Conservation (phyloP, 2,888 invertebrate species). For the Pseudolycoriella hygida region DNA sequence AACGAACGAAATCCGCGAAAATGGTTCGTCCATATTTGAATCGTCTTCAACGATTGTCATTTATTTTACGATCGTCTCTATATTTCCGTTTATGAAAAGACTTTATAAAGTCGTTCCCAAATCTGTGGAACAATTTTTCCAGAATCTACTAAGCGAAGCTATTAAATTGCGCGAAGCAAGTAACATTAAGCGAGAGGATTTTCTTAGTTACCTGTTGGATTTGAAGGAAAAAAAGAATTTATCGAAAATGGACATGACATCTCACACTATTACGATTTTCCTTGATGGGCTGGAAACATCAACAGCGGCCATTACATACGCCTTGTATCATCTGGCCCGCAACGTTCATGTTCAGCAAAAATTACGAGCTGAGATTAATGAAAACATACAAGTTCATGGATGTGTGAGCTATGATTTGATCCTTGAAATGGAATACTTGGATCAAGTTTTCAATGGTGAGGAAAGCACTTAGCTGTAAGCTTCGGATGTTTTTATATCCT, state of each 20-base stretch:
- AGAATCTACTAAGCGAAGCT: slow-evolving; percentile 14
- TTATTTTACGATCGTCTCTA: slow-evolving; percentile 4
- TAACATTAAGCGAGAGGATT: slow-evolving; percentile 19
- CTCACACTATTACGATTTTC: slow-evolving; percentile 23
- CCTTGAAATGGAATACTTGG: slow-evolving; percentile 20
- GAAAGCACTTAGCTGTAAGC: too few relatives aligned
- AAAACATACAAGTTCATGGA: slow-evolving; percentile 10
- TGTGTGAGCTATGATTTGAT: slow-evolving; percentile 19
- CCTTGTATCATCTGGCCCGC: slow-evolving; percentile 13
- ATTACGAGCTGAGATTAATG: slow-evolving; percentile 17
- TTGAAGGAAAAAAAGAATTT: slow-evolving; percentile 19
- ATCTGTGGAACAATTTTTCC: slow-evolving; percentile 4
- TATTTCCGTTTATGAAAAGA: slow-evolving; percentile 12
- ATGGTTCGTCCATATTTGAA: slow-evolving; percentile 8
- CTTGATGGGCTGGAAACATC: slow-evolving; percentile 26
- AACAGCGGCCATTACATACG: slow-evolving; percentile 16
- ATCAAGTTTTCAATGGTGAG: slow-evolving; percentile 23
- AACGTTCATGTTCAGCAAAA: slow-evolving; percentile 16
- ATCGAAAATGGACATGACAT: slow-evolving; percentile 14
- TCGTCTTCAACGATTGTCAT: slow-evolving; percentile 3
- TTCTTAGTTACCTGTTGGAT: slow-evolving; percentile 22
- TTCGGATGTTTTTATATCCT: too few relatives aligned
- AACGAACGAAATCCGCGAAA: slow-evolving; percentile 8
- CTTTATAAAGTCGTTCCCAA: slow-evolving; percentile 6
- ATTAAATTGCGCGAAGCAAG: slow-evolving; percentile 16